Evolutionary conservation across 2,888 invertebrate species (phyloP), one percentile per base, ranked within the genome.

Genomic region (Pemphredon lugubris): DNA sequence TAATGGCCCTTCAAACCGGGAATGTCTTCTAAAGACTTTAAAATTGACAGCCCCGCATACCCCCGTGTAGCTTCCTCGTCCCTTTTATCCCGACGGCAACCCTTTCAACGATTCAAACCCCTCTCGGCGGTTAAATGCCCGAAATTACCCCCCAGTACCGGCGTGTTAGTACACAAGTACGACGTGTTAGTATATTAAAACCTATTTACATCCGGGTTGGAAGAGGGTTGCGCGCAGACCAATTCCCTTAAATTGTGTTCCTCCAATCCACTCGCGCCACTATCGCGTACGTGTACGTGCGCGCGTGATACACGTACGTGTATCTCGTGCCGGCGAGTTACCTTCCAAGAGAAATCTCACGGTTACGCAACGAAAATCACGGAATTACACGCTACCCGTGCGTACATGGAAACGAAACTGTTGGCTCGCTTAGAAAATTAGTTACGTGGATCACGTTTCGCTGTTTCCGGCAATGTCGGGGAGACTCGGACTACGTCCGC

Each of bases 121-220:
- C 67, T 60, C 63, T 37, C 57, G 70, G 45, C 75, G 79, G 79
- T 82, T 83, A 79, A 84, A 82, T 79, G 82, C 59, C 69, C 71
- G 75, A 82, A 86, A 86, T 86, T 85, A 79, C 85, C 83, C 80
- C 69, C 77, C 42, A 67, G 70, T 65, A 77, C 74, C 73, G 74
- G 68, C 72, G 75, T 74, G 80, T 76, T 74, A 73, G 75, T 72
- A 70, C 66, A 74, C 72, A 55, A 44, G 53, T 60, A 71, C 70
- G 73, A 72, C 59, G 73, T 68, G 79, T 80, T 71, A 75, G 79
- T 82, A 81, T 80, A 85, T 86, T 81, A 83, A 82, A 83, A 79
- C 72, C 79, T 82, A 80, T 84, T 84, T 82, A 81, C 81, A 71
- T 66, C 76, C 53, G 70, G 73, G 61, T 20, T 51, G 45, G 40